Conservation (phyloP, 2,113 vertebrate genomes). For the Ictidomys tridecemlineatus region DNA sequence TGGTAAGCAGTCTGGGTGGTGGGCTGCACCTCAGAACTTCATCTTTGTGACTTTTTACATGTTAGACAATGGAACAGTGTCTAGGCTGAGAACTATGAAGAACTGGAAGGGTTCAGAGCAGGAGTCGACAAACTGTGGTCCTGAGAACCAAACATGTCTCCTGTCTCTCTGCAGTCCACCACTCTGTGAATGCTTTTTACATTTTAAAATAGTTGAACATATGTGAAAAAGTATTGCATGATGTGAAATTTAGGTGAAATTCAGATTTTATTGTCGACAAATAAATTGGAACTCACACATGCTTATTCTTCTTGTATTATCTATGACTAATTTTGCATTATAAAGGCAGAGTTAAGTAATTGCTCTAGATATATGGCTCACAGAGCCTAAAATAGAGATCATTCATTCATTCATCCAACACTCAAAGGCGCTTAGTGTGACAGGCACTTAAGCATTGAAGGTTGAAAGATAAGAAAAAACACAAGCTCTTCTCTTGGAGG, state of each 20-base stretch:
- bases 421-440: background rate
- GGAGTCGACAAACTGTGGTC: background rate
- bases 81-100: background rate
- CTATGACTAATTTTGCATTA: background rate
- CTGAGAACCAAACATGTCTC: background rate
- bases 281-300: background rate
- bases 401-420: background rate
- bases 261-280: background rate
- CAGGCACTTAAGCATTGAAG: background rate
- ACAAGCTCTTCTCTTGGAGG: background rate
- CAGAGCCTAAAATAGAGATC: background rate
- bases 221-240: background rate
- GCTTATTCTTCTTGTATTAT: background rate
- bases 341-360: background rate
- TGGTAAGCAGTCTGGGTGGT: background rate
- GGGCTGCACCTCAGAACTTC: background rate
- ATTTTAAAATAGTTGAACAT: background rate
- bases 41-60: background rate
- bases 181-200: background rate
- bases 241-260: background rate
- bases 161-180: background rate
- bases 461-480: background rate
- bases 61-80: no score
- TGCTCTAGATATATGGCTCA: background rate
- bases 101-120: background rate